These are phyloP conservation scores for Corydoras maculifer DNA, from an alignment of 2,113 vertebrate genomes.

Conservation along the genomic window DNA sequence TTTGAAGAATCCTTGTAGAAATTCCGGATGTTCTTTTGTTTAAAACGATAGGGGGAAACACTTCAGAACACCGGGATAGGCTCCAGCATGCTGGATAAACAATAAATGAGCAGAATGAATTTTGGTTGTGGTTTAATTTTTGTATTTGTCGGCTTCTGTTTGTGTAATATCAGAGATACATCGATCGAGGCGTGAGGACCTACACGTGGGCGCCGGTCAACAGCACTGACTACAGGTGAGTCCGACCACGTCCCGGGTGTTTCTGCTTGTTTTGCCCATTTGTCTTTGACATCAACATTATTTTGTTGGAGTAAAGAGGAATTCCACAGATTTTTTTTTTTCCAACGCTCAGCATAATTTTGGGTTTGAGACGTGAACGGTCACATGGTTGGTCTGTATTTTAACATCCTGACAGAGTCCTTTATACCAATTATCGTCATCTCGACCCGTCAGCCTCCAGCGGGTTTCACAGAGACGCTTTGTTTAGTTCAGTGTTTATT, in stretches of 20 bases:
- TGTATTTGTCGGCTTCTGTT: too few species aligned
- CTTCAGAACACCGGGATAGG: too few species aligned
- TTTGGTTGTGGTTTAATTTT: too few species aligned
- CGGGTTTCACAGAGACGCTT: too few species aligned
- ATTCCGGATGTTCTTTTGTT: too few species aligned
- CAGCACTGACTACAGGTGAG: conserved; percentile 93
- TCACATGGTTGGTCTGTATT: neutral
- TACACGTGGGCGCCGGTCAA: conserved; percentile 95
- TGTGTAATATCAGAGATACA: conserved; percentile 97
- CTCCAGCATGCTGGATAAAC: too few species aligned
- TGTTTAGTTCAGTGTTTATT: too few species aligned
- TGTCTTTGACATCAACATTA: conserved; percentile 16
- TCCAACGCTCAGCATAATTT: conserved; percentile 6
- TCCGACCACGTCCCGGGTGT: neutral
- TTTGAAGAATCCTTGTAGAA: neutral
- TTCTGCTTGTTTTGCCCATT: conserved; percentile 9
- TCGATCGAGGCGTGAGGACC: conserved; percentile 87
- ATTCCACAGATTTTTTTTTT: conserved; percentile 17
- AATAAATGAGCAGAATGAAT: too few species aligned
- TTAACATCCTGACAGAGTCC: too few species aligned
- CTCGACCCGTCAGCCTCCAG: too few species aligned
- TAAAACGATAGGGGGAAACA: too few species aligned
- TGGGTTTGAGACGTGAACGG: neutral
- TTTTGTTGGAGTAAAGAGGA: conserved; percentile 9
- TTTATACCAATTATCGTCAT: too few species aligned